Percentiles rank a stretch among this genome's conserved stretches.
phyloP scores from a whole-genome alignment of 2,113 vertebrate species.

The Alethe diademata region DNA sequence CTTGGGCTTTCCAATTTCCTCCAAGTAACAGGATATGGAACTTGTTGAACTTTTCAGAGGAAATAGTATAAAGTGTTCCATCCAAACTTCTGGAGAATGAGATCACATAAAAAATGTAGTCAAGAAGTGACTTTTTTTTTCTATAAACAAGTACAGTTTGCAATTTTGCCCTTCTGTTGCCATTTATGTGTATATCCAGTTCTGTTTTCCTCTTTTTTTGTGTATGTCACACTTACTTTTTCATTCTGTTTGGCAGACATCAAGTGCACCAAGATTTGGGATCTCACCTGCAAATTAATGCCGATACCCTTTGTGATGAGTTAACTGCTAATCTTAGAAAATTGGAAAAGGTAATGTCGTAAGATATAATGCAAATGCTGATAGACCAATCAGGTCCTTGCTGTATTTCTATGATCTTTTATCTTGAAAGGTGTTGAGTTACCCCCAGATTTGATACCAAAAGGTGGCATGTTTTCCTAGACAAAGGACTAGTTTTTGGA shows the following conservation, averaged over 20 bases:
- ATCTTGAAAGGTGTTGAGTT: background rate
- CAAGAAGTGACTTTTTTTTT: background rate
- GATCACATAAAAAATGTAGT: background rate
- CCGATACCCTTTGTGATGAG: constrained; percentile 82
- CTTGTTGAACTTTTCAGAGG: background rate
- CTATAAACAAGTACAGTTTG: background rate
- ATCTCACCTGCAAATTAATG: constrained; percentile 70
- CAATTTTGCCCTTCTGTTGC: background rate
- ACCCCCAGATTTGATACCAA: background rate
- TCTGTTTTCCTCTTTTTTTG: background rate
- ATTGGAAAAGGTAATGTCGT: constrained; percentile 85
- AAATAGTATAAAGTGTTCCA: background rate
- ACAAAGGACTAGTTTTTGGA: background rate
- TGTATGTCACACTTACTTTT: background rate
- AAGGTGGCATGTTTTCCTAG: background rate
- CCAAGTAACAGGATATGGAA: background rate
- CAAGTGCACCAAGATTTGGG: constrained; percentile 42
- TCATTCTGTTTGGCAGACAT: constrained; percentile 64
- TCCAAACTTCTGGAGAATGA: background rate
- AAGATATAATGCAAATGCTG: background rate
- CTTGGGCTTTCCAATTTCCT: background rate
- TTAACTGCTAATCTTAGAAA: constrained; percentile 87
- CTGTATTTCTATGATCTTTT: background rate
- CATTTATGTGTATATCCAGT: background rate
- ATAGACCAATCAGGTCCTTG: background rate